Evolutionary conservation across 2,113 vertebrate species (phyloP), one percentile per base, ranked within the genome.

Genomic region (Dermatemys mawii): DNA sequence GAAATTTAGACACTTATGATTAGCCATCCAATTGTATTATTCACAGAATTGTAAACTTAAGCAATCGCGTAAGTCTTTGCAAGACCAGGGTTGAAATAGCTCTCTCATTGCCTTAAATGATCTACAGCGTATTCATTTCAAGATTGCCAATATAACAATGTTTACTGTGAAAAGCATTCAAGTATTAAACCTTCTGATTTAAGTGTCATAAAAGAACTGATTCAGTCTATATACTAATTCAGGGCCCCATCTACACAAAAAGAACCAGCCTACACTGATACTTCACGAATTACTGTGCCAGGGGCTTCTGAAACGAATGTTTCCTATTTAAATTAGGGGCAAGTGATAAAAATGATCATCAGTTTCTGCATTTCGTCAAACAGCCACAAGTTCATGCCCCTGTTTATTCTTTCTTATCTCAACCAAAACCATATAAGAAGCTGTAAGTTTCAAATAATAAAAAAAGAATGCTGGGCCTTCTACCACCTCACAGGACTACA

Each of bases 21-120:
- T 49, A 48, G 76, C 4, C 2, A 81, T 26, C 1, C 0, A 54
- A 76, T 35, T 5, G 2, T 21, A n/a, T 38, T 26, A 11, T 17
- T 46, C 38, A 1, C 22, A 41, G n/a, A 8, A 32, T 26, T 38
- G 44, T 2, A 89, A 57, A 83, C 4, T 13, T 0, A 16, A 14
- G 6, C 19, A 48, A 24, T 35, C 22, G 9, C 29, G 14, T 2
- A 70, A 92, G 51, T 60, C 14, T 27, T 2, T 50, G 38, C 54
- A 81, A 1, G 92, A 79, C 1, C 63, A 0, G 0, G 3, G 4
- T 67, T 91, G 75, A 22, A 90, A 17, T 22, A 17, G 6, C 7
- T 76, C 50, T 41, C 54, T 90, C 32, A 0, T 2, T 55, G 44
- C 27, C 38, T 2, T 26, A 48, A 85, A 13, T 1, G 3, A 8